Conservation (phyloP, 2,113 vertebrate species). For the Solea senegalensis region DNA sequence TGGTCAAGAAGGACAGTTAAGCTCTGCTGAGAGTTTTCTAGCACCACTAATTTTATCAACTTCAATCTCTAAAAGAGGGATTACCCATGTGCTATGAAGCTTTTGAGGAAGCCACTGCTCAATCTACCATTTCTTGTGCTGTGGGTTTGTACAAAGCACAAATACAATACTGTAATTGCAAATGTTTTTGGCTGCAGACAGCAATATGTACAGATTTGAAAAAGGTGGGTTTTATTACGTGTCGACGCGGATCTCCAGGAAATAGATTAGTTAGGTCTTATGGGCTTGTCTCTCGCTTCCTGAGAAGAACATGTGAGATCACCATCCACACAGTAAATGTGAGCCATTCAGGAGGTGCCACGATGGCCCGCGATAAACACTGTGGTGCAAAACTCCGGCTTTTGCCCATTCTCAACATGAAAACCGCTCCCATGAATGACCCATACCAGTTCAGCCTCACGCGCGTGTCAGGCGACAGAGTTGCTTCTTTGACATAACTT, state of each 20-base stretch:
- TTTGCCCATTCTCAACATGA: slow-evolving; percentile 59
- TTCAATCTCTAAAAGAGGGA: slow-evolving; percentile 37
- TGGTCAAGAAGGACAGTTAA: slow-evolving; percentile 20
- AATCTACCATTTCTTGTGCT: slow-evolving; percentile 63
- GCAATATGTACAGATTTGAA: slow-evolving; percentile 69
- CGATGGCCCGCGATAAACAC: slow-evolving; percentile 60
- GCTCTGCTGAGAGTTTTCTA: slow-evolving; percentile 35
- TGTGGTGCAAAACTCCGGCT: slow-evolving; percentile 64
- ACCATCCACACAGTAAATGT: slow-evolving; percentile 24
- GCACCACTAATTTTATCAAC: slow-evolving; percentile 45
- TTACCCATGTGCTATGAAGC: slow-evolving; percentile 44
- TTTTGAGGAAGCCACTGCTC: slow-evolving; percentile 27
- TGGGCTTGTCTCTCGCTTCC: slow-evolving; percentile 16
- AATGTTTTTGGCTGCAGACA: slow-evolving; percentile 63
- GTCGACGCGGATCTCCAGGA: slow-evolving; percentile 15
- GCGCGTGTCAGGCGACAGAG: slow-evolving; percentile 45
- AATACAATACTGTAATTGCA: slow-evolving; percentile 68
- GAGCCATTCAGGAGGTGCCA: slow-evolving; percentile 54
- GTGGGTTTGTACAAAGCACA: slow-evolving; percentile 78
- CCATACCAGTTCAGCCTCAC: slow-evolving; percentile 61
- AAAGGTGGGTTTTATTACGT: slow-evolving; percentile 20
- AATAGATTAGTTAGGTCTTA: slow-evolving; percentile 11
- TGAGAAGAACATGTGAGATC: slow-evolving; percentile 24
- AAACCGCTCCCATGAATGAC: slow-evolving; percentile 61
- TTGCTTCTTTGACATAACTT: slow-evolving; percentile 73